phyloP scores from a whole-genome alignment of 2,888 invertebrate species.

The Odontocerum albicorne region DNA sequence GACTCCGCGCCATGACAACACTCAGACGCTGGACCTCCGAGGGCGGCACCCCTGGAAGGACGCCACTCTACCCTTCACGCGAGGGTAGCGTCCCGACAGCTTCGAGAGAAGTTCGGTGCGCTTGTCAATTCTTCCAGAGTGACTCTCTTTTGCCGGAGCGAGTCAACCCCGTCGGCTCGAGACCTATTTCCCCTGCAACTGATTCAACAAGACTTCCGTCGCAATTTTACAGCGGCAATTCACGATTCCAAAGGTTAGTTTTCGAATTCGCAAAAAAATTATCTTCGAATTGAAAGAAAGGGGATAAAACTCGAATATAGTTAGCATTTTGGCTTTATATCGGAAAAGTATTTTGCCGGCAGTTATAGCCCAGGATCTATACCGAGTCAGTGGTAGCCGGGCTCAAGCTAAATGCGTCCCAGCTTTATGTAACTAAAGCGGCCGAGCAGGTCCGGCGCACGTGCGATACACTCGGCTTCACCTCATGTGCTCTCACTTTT shows the following conservation, averaged over 20 bases:
- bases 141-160: slow-evolving; percentile 78
- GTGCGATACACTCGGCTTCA: not conserved
- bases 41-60: slow-evolving; percentile 64
- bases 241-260: slow-evolving; percentile 23
- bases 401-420: slow-evolving; percentile 25
- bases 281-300: not conserved
- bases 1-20: slow-evolving; percentile 41
- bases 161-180: slow-evolving; percentile 5
- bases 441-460: too few species aligned
- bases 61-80: slow-evolving; percentile 67
- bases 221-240: slow-evolving; percentile 7
- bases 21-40: slow-evolving; percentile 69
- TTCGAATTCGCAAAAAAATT: too few species aligned
- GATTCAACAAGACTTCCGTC: too few species aligned
- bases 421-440: slow-evolving; percentile 11
- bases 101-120: slow-evolving; percentile 81
- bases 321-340: not conserved
- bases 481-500: too few species aligned
- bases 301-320: not conserved
- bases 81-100: slow-evolving; percentile 71
- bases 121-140: slow-evolving; percentile 82
- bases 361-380: too few species aligned
- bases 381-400: slow-evolving; percentile 8
- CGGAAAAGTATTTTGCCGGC: too few species aligned
- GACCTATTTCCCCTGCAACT: slow-evolving; percentile 12